Base-by-base conservation (phyloP, 1,140 invertebrate genomes). In the Liolophura sinensis region DNA sequence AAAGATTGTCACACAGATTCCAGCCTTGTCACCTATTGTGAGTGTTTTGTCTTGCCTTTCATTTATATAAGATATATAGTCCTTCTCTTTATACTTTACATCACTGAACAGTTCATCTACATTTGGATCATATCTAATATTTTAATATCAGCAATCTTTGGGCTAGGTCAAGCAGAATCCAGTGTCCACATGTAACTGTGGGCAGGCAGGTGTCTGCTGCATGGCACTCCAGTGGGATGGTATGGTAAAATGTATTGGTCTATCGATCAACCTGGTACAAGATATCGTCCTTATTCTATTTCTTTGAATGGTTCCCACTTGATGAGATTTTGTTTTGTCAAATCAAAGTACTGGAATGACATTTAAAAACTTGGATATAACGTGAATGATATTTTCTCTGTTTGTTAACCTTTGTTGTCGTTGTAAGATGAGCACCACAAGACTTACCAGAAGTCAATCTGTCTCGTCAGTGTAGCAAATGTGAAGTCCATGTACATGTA, bases 11-110 rank as follows among this genome's bases (percentile, higher is more conserved):
- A 66, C 71, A 40, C 57, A 67, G 22, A 48, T 60, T 27, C 67
- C 64, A 24, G 49, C 66, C 47, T 70, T 75, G 15, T 69, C 74
- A 57, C 69, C 74, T 14, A 68, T 66, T 16, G 73, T 75, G 68
- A 54, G 69, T 67, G 31, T 40, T 40, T 9, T 40, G 31, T 20
- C 46, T 16, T 65, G 20, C 3, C 1, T 15, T 1, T 4, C 4
- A n/a, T n/a, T 15, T 25, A 14, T 1, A 15, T 31, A 52, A 62
- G 22, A 25, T 12, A 16, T 1, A 25, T 20, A 22, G 22, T 6
- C 47, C 18, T 18, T n/a, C n/a, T 40, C 20, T 20, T 20, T 25
- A n/a, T 25, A 6, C 25, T 15, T 50, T n/a, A 22, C 20, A 14
- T 22, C 20, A 4, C 15, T 46, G 40, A 27, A 25, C 50, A 18